A percentile compares a stretch with the other conserved stretches of the same genome.
Evolutionary conservation across 1,140 invertebrate species (phyloP).

Genomic region (Aphaenogaster ashmeadi): DNA sequence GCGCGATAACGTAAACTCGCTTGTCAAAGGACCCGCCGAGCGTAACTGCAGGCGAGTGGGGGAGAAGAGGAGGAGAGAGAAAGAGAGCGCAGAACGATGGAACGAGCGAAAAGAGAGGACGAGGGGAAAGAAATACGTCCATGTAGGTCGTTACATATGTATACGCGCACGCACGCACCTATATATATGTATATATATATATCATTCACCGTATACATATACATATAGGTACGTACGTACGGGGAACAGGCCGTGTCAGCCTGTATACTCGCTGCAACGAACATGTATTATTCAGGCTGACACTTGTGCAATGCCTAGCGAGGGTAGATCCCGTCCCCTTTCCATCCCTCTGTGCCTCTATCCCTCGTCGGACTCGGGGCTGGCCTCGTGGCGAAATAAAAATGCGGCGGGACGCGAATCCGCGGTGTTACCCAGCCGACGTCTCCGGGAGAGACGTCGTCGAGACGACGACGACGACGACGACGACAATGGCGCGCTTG

Average conservation of each 20-base stretch:
- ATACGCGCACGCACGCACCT: constrained; percentile 14
- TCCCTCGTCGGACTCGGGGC: constrained; percentile 62
- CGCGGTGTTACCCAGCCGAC: constrained; percentile 54
- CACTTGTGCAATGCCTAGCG: constrained; percentile 79
- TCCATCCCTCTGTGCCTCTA: not conserved
- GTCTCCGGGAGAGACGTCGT: constrained; percentile 42
- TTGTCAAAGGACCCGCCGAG: constrained; percentile 62
- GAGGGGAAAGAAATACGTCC: constrained; percentile 48
- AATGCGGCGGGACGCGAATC: constrained; percentile 74
- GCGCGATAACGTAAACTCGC: constrained; percentile 61
- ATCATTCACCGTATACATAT: not conserved
- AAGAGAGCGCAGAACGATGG: not conserved
- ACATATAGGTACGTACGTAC: constrained; percentile 36
- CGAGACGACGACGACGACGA: constrained; percentile 69
- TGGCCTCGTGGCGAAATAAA: constrained; percentile 78
- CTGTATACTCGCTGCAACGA: constrained; percentile 79
- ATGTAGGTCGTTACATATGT: constrained; percentile 51
- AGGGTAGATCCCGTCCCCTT: constrained; percentile 68
- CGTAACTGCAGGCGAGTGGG: not conserved
- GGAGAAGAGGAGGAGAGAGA: not conserved
- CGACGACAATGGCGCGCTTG: constrained; percentile 68
- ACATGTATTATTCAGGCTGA: constrained; percentile 86
- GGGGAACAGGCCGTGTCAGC: constrained; percentile 77
- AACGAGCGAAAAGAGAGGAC: constrained; percentile 23
- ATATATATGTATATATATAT: constrained; percentile 24